Percentiles rank a stretch among this genome's conserved stretches.
Conservation (phyloP, 2,888 invertebrate genomes). For the Erebia ligea region DNA sequence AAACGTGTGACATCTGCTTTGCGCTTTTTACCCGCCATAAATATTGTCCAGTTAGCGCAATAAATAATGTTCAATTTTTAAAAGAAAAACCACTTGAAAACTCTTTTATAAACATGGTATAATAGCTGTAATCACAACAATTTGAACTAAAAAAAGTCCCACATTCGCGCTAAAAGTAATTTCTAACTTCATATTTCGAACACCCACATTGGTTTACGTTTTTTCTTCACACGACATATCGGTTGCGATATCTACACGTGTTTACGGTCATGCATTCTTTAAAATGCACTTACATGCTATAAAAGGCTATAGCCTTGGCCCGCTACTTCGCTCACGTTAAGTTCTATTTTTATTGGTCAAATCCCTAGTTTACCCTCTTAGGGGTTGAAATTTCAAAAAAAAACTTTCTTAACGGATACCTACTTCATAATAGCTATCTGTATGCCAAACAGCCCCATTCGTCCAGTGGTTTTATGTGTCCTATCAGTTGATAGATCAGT, state of each 20-base stretch:
- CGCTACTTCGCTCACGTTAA: too few species aligned
- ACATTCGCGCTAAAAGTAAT: conserved; percentile 76
- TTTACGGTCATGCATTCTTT: too few species aligned
- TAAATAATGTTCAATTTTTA: conserved; percentile 48
- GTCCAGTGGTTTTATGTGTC: too few species aligned
- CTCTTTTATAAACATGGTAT: conserved; percentile 53
- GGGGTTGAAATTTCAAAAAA: too few species aligned
- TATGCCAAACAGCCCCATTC: too few species aligned
- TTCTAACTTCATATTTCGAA: conserved; percentile 80
- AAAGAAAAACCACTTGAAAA: conserved; percentile 43
- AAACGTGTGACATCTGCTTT: conserved; percentile 65
- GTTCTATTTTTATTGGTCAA: too few species aligned
- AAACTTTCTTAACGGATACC: too few species aligned
- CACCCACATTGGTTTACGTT: conserved; percentile 75
- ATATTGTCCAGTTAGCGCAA: conserved; percentile 64
- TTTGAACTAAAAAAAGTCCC: conserved; percentile 62
- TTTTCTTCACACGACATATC: conserved; percentile 18
- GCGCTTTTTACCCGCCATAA: conserved; percentile 67
- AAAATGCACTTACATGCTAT: too few species aligned
- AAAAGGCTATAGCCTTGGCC: too few species aligned
- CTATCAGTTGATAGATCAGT: too few species aligned
- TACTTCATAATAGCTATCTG: too few species aligned
- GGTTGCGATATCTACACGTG: background rate
- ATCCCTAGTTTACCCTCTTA: too few species aligned
- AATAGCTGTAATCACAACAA: conserved; percentile 53